These are phyloP conservation scores for Coleophora deauratella DNA, from an alignment of 2,888 invertebrate species.

Conservation along the genomic window DNA sequence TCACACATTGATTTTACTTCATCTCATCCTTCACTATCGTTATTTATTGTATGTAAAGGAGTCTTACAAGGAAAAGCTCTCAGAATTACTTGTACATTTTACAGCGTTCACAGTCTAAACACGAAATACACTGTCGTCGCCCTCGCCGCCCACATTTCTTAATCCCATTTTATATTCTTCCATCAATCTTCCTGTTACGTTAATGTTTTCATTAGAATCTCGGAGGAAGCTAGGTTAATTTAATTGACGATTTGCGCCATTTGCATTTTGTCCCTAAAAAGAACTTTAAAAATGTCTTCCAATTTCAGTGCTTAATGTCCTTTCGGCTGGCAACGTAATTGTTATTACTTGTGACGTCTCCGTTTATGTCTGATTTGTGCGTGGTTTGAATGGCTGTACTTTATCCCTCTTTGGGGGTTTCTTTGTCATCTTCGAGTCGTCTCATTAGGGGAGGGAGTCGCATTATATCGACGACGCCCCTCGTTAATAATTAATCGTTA, in stretches of 20 bases:
- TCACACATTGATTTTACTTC: no score
- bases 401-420: no score
- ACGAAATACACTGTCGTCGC: neutral
- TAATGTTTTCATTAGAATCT: slow-evolving; percentile 14
- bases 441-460: no score
- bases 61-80: neutral
- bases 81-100: neutral
- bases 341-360: neutral
- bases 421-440: no score
- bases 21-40: no score
- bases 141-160: neutral
- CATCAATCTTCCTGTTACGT: slow-evolving; percentile 12
- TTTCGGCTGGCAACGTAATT: neutral
- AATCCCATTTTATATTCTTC: slow-evolving; percentile 5
- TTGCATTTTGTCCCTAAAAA: slow-evolving; percentile 10
- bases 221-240: slow-evolving; percentile 11
- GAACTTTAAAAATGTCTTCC: neutral
- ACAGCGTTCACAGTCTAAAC: neutral
- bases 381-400: no score
- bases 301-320: no score
- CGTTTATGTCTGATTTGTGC: no score
- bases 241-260: slow-evolving; percentile 12
- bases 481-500: slow-evolving; percentile 1
- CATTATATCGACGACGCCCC: neutral
- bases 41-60: no score